phyloP scores from a whole-genome alignment of 1,140 invertebrate genomes.

The Ectropis grisescens region DNA sequence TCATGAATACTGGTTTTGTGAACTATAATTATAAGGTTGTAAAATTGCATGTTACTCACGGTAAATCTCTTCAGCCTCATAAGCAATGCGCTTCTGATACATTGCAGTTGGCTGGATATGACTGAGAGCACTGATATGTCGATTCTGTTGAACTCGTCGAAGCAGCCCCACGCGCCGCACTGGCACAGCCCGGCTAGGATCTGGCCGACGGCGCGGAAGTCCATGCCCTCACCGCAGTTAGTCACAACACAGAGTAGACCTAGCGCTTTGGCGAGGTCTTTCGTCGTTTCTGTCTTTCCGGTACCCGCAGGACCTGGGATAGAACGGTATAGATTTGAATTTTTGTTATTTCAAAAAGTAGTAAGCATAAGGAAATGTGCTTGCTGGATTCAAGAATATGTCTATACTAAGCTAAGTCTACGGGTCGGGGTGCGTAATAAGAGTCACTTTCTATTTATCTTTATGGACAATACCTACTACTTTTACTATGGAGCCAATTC shows the following conservation, averaged over 20 bases:
- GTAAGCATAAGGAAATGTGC: too few species aligned
- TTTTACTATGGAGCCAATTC: too few species aligned
- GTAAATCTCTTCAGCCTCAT: slow-evolving; percentile 80
- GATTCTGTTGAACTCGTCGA: slow-evolving; percentile 94
- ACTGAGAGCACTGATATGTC: slow-evolving; percentile 92
- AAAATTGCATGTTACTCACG: slow-evolving; percentile 68
- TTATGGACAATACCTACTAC: too few species aligned
- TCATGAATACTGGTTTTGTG: too few species aligned
- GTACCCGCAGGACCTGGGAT: slow-evolving; percentile 84
- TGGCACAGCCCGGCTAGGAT: slow-evolving; percentile 85
- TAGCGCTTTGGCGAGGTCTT: slow-evolving; percentile 90
- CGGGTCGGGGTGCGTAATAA: too few species aligned
- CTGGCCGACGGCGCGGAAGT: slow-evolving; percentile 88
- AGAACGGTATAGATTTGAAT: too few species aligned
- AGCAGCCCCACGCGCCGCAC: slow-evolving; percentile 90
- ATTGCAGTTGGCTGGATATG: slow-evolving; percentile 91
- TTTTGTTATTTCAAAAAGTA: too few species aligned
- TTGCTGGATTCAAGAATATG: too few species aligned
- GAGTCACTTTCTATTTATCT: too few species aligned
- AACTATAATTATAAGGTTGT: too few species aligned
- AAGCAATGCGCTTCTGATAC: slow-evolving; percentile 86
- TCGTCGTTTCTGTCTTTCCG: slow-evolving; percentile 93
- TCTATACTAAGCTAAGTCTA: too few species aligned
- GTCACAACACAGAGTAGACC: slow-evolving; percentile 90
- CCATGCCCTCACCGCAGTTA: slow-evolving; percentile 94